Evolutionary conservation across 2,888 invertebrate species (phyloP).

Genomic region (Atethmia centrago): DNA sequence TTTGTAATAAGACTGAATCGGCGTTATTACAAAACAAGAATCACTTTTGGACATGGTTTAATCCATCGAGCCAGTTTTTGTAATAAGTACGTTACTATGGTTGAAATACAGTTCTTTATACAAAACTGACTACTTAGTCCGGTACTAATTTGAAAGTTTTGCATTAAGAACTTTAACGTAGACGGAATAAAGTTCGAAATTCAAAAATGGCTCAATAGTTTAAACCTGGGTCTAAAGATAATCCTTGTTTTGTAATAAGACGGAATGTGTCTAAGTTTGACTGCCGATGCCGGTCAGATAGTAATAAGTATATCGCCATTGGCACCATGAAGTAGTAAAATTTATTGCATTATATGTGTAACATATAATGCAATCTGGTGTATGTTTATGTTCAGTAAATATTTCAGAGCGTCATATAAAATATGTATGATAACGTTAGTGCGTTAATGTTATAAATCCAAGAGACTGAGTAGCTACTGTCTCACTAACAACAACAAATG

Average conservation of each 20-base stretch:
- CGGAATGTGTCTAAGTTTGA: neutral
- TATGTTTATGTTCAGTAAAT: neutral
- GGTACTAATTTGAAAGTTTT: too few species aligned
- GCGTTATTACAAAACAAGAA: too few species aligned
- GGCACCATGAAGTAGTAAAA: neutral
- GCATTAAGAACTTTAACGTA: too few species aligned
- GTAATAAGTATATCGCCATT: neutral
- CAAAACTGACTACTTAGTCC: too few species aligned
- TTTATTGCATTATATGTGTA: neutral
- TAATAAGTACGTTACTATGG: too few species aligned
- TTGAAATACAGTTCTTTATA: too few species aligned
- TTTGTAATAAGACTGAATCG: too few species aligned
- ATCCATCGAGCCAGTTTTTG: too few species aligned
- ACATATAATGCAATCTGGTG: conserved; percentile 5
- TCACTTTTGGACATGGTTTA: too few species aligned
- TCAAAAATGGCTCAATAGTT: neutral
- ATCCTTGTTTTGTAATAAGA: neutral
- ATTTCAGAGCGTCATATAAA: neutral
- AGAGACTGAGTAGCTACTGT: neutral
- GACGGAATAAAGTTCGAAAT: too few species aligned
- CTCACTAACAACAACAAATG: neutral
- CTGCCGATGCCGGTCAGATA: neutral
- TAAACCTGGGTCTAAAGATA: too few species aligned
- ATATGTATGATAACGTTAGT: neutral
- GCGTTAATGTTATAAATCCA: neutral